A percentile compares a stretch with the other conserved stretches of the same genome.
phyloP scores from a whole-genome alignment of 2,113 vertebrate species.

The Thermophis baileyi region DNA sequence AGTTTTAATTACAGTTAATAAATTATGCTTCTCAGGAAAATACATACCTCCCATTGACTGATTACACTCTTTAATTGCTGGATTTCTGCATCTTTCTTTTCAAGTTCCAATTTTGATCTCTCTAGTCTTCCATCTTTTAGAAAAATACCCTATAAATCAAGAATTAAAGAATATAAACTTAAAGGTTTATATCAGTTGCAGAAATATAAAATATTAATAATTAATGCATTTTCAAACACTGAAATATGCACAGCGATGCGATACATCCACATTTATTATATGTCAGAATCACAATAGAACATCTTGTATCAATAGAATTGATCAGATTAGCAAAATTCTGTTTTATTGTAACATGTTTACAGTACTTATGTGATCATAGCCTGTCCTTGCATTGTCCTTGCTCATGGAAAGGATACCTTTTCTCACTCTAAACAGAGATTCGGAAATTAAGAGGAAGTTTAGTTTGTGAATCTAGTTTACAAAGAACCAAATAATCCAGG shows the following conservation, averaged over 20 bases:
- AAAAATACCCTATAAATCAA: slow-evolving; percentile 59
- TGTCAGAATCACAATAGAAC: not conserved
- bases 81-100: slow-evolving; percentile 92
- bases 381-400: not conserved
- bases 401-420: not conserved
- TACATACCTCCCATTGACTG: slow-evolving; percentile 86
- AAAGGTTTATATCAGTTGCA: not conserved
- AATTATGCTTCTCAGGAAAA: slow-evolving; percentile 17
- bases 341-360: not conserved
- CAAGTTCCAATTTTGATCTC: slow-evolving; percentile 84
- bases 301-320: not conserved
- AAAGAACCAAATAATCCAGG: not conserved
- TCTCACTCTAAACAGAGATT: not conserved
- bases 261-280: not conserved
- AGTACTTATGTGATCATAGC: not conserved
- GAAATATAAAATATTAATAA: not conserved
- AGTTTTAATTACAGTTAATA: not conserved
- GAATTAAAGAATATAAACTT: not conserved
- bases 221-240: not conserved
- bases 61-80: slow-evolving; percentile 80
- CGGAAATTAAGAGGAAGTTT: not conserved
- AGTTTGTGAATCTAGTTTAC: not conserved
- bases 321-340: not conserved
- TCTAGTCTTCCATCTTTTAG: slow-evolving; percentile 82
- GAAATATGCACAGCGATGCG: not conserved